Evolutionary conservation across 2,113 vertebrate genomes (phyloP).

Genomic region (Saccopteryx bilineata): DNA sequence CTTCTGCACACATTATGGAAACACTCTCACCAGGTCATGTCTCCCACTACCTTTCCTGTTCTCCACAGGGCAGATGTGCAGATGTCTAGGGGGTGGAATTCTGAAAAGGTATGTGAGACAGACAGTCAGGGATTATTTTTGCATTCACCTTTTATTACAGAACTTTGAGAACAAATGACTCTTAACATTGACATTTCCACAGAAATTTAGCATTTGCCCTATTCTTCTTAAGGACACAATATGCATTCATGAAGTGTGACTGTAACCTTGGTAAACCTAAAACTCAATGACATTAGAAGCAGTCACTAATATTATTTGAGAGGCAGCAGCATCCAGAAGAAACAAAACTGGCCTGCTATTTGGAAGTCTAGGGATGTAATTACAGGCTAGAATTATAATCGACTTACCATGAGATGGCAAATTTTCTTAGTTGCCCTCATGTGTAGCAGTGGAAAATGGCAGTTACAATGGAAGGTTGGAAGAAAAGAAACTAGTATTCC

Average conservation of each 20-base stretch:
- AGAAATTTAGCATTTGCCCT: neutral
- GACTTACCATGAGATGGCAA: neutral
- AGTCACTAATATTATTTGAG: neutral
- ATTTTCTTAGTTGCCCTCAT: neutral
- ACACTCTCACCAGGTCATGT: neutral
- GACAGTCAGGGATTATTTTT: neutral
- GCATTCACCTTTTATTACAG: neutral
- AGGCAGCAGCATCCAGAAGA: neutral
- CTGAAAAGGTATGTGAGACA: neutral
- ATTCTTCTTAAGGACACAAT: neutral
- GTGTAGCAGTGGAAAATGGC: neutral
- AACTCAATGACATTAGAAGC: neutral
- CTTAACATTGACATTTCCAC: neutral
- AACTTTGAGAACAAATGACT: slow-evolving; percentile 5
- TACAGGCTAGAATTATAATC: neutral
- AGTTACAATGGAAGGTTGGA: neutral
- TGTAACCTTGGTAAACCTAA: neutral
- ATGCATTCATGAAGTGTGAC: neutral
- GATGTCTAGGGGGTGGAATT: neutral
- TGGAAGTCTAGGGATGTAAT: neutral
- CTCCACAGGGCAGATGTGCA: neutral
- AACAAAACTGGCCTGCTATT: neutral
- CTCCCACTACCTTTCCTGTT: neutral
- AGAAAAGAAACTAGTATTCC: neutral
- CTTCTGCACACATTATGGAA: neutral